These are phyloP conservation scores for Cryptocheilus praepositus DNA, from an alignment of 2,888 invertebrate species.

Conservation along the genomic window DNA sequence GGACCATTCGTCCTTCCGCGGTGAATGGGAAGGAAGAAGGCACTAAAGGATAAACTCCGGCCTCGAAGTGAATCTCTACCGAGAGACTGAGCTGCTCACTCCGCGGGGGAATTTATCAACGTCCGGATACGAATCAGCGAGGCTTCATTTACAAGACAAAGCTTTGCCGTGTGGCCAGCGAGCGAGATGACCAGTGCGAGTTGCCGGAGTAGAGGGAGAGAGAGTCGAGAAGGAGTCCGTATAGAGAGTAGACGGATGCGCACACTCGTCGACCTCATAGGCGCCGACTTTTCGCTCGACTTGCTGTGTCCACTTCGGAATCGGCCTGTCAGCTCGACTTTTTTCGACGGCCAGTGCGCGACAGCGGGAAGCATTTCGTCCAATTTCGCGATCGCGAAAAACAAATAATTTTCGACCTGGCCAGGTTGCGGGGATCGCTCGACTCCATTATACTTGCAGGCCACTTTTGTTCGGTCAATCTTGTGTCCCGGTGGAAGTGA, in stretches of 20 bases:
- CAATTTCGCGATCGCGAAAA: slow-evolving; percentile 1
- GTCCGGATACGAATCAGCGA: slow-evolving; percentile 73
- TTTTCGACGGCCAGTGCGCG: background rate
- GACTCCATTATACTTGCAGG: too few relatives aligned
- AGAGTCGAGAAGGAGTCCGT: slow-evolving; percentile 21
- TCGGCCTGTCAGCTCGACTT: too few relatives aligned
- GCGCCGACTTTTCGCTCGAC: slow-evolving; percentile 42
- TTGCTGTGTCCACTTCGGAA: too few relatives aligned
- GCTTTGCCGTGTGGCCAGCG: slow-evolving; percentile 65
- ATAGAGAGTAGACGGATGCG: slow-evolving; percentile 35
- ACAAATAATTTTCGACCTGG: too few relatives aligned
- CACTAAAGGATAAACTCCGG: slow-evolving; percentile 8
- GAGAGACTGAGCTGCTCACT: slow-evolving; percentile 48
- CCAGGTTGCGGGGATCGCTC: too few relatives aligned
- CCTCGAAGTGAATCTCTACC: slow-evolving; percentile 39
- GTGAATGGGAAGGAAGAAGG: slow-evolving; percentile 38
- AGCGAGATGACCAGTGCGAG: slow-evolving; percentile 29
- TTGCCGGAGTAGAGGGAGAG: background rate
- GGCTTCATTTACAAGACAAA: slow-evolving; percentile 75
- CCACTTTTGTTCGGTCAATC: too few relatives aligned
- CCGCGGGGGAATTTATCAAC: slow-evolving; percentile 72
- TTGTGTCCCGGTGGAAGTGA: too few relatives aligned
- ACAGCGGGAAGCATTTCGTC: background rate
- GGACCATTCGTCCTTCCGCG: slow-evolving; percentile 52
- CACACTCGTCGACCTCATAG: slow-evolving; percentile 43